Evolutionary conservation across 1,140 invertebrate species (phyloP).

Genomic region (Drosophila kepulauana): DNA sequence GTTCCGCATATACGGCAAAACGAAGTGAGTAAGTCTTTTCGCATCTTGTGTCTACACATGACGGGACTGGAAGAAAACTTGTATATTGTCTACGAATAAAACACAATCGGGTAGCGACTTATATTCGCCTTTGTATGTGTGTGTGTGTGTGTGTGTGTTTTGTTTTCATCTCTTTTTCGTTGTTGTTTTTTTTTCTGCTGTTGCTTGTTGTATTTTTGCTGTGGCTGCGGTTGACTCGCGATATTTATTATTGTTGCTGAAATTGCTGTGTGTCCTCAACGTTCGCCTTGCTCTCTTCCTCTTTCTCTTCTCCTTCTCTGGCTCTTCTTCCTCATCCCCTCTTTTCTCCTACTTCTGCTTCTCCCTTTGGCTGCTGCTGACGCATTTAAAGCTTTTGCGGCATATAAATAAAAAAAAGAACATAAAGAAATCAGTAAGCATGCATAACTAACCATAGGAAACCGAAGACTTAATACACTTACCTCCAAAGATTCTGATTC

Average conservation of each 20-base stretch:
- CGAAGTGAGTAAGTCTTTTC: too few species aligned
- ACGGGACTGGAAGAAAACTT: too few species aligned
- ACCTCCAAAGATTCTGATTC: neutral
- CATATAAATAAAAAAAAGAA: constrained; percentile 71
- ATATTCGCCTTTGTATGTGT: constrained; percentile 46
- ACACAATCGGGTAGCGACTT: too few species aligned
- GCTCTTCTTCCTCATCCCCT: neutral
- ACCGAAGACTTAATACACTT: neutral
- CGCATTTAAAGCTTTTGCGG: constrained; percentile 81
- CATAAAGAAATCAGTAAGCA: constrained; percentile 3
- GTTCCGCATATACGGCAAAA: too few species aligned
- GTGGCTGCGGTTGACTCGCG: constrained; percentile 78
- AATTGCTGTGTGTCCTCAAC: constrained; percentile 76
- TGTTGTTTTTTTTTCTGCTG: constrained; percentile 8
- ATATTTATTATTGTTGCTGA: constrained; percentile 83
- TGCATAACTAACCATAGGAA: neutral
- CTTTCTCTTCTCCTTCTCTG: neutral
- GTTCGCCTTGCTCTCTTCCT: constrained; percentile 13
- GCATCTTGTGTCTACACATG: too few species aligned
- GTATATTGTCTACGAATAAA: too few species aligned
- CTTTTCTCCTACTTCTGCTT: neutral
- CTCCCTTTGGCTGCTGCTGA: constrained; percentile 60
- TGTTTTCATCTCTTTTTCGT: constrained; percentile 38
- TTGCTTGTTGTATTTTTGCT: constrained; percentile 60
- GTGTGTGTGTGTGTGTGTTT: constrained; percentile 53